Conservation (phyloP, 2,113 vertebrate genomes). For the Mixornis gularis region DNA sequence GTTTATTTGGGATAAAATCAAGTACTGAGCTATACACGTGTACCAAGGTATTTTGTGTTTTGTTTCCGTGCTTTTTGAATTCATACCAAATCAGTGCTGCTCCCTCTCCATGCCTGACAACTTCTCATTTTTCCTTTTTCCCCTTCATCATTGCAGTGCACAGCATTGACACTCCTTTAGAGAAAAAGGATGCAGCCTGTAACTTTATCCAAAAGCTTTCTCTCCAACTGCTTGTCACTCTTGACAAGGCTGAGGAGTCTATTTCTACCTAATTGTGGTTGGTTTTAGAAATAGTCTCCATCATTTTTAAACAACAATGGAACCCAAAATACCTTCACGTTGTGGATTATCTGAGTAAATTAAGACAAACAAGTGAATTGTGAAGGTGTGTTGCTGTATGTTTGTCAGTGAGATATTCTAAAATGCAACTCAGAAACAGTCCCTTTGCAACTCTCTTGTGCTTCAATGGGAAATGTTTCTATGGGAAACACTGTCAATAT, state of each 20-base stretch:
- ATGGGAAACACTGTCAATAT: background rate
- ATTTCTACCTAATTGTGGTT: background rate
- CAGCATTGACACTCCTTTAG: background rate
- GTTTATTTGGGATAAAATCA: background rate
- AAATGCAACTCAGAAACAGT: background rate
- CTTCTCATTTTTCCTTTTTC: background rate
- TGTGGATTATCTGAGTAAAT: background rate
- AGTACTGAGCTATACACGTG: background rate
- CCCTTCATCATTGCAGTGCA: background rate
- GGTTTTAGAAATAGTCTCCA: background rate
- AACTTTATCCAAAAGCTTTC: background rate
- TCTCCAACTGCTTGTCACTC: background rate
- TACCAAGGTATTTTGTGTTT: background rate
- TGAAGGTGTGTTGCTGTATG: background rate
- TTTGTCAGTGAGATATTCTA: background rate
- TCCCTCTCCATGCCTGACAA: background rate
- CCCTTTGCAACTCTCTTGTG: background rate
- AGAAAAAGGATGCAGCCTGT: background rate
- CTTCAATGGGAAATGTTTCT: background rate
- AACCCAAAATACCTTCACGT: background rate
- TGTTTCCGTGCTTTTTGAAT: background rate
- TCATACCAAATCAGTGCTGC: background rate
- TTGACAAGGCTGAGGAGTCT: background rate
- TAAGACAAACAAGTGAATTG: background rate
- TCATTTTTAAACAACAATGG: background rate